Percentiles rank a stretch among this genome's conserved stretches.
Conservation (phyloP, 1,140 invertebrate species). For the silkworm (Bombyx mori) region ASM3026992v2 NC_085126.1:4815001-4815500, state of each 20-base stretch:
- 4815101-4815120: too few species aligned
- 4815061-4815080: too few species aligned
- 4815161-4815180: conserved; percentile 1
- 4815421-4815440: conserved; percentile 76
- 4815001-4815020: conserved; percentile 35
- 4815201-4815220: conserved; percentile 5
- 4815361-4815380: conserved; percentile 49
- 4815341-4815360: conserved; percentile 65
- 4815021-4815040: conserved; percentile 43
- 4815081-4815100: too few species aligned
- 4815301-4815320: neutral
- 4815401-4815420: conserved; percentile 78
- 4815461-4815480: conserved; percentile 75
- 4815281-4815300: conserved; percentile 5
- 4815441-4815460: conserved; percentile 75
- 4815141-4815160: too few species aligned
- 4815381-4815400: conserved; percentile 78
- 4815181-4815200: conserved; percentile 3
- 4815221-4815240: conserved; percentile 15
- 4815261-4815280: neutral
- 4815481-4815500: conserved; percentile 73
- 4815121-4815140: too few species aligned
- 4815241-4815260: conserved; percentile 12
- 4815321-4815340: conserved; percentile 42
- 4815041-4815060: conserved; percentile 25